phyloP scores from a whole-genome alignment of 2,797 vertebrate species.

The Melanogrammus aeglefinus region DNA sequence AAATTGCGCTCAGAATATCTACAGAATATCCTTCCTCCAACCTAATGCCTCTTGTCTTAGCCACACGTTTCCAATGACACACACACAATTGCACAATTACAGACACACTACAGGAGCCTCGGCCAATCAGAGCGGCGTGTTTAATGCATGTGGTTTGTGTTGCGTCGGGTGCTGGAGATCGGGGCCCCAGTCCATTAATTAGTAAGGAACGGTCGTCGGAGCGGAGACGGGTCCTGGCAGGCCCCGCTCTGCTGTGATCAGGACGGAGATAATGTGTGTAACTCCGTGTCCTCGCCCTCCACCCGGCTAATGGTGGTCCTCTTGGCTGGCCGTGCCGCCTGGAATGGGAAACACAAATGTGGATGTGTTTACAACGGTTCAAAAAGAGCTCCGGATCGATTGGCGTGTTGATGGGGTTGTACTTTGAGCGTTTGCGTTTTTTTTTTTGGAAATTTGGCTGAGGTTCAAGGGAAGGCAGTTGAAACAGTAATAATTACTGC shows the following conservation, averaged over 20 bases:
- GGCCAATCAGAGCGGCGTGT: conserved; percentile 60
- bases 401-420: no score
- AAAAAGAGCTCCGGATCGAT: no score
- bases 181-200: conserved; percentile 78
- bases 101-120: conserved; percentile 24
- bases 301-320: no score
- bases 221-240: conserved; percentile 68
- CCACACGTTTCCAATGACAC: background rate
- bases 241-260: background rate
- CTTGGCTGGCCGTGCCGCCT: background rate
- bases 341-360: no score
- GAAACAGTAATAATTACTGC: background rate
- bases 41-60: background rate
- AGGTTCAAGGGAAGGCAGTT: conserved; percentile 66
- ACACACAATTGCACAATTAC: background rate
- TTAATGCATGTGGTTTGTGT: conserved; percentile 78
- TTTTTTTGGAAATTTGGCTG: background rate
- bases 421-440: background rate
- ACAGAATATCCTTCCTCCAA: background rate
- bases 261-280: background rate
- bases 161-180: conserved; percentile 67
- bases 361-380: no score
- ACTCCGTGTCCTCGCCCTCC: background rate
- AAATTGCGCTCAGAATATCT: background rate
- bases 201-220: conserved; percentile 72